Percentiles rank a stretch among this genome's conserved stretches.
Conservation (phyloP, 2,797 vertebrate species). For the Betta splendens region DNA sequence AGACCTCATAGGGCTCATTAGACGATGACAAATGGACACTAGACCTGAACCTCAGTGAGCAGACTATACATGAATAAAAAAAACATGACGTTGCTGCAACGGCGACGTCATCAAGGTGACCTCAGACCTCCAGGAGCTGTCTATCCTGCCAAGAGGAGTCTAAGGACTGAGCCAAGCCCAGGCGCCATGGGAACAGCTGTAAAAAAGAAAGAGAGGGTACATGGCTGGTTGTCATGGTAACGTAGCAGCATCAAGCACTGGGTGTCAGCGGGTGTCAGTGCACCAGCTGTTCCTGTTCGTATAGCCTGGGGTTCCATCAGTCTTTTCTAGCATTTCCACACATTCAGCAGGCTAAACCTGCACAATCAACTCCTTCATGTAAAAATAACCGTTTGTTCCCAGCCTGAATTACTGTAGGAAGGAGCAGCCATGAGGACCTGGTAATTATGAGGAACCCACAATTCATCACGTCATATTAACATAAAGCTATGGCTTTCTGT, state of each 20-base stretch:
- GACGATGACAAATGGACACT: conserved; percentile 12
- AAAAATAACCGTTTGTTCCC: conserved; percentile 18
- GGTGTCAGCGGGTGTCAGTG: conserved; percentile 61
- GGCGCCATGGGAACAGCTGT: conserved; percentile 79
- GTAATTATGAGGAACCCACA: too few species aligned
- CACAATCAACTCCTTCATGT: not conserved
- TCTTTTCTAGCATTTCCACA: conserved; percentile 36
- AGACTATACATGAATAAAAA: conserved; percentile 13
- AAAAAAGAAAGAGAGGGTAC: conserved; percentile 68
- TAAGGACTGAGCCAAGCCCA: conserved; percentile 45
- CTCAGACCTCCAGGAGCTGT: conserved; percentile 51
- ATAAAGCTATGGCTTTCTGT: too few species aligned
- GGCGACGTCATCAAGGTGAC: conserved; percentile 51
- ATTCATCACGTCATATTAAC: too few species aligned
- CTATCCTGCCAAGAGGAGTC: conserved; percentile 52
- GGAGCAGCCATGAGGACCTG: not conserved
- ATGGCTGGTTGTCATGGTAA: conserved; percentile 72
- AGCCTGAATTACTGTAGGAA: conserved; percentile 11
- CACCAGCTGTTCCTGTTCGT: conserved; percentile 68
- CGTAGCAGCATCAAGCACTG: conserved; percentile 54
- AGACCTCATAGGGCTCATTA: conserved; percentile 5
- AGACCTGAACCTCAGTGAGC: conserved; percentile 4
- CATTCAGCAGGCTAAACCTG: conserved; percentile 33
- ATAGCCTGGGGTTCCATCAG: conserved; percentile 37
- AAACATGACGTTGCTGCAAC: conserved; percentile 35